Percentiles rank a stretch among this genome's conserved stretches.
These are phyloP conservation scores for Stenolophus ochropezus DNA, from an alignment of 2,888 invertebrate species.

Conservation along the genomic window DNA sequence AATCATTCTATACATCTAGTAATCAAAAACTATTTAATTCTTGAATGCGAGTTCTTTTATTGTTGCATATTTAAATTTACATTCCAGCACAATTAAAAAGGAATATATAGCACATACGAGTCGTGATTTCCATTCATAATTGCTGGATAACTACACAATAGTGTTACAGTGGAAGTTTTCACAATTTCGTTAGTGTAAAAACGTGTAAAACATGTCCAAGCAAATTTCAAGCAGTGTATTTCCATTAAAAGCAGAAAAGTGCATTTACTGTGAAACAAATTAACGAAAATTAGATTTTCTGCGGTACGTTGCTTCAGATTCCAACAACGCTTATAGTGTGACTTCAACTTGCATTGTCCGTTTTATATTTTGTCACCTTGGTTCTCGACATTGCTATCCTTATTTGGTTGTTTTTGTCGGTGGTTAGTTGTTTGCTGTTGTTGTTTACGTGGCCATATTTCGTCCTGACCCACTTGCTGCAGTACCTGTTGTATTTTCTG, in stretches of 20 bases:
- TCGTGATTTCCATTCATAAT: no score
- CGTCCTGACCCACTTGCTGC: not conserved
- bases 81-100: no score
- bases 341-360: no score
- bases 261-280: not conserved
- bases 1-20: no score
- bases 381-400: no score
- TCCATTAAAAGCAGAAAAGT: not conserved
- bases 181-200: not conserved
- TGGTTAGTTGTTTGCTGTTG: not conserved
- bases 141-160: no score
- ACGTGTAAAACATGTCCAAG: not conserved
- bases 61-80: no score
- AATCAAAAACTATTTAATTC: no score
- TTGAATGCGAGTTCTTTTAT: no score
- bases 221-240: not conserved
- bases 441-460: not conserved
- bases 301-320: not conserved
- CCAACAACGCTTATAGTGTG: no score
- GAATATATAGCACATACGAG: no score
- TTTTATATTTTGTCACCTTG: no score
- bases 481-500: not conserved
- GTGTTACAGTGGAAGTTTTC: not conserved
- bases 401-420: not conserved
- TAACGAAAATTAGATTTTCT: not conserved